phyloP scores from a whole-genome alignment of 2,113 vertebrate species.

The Calcarius ornatus region DNA sequence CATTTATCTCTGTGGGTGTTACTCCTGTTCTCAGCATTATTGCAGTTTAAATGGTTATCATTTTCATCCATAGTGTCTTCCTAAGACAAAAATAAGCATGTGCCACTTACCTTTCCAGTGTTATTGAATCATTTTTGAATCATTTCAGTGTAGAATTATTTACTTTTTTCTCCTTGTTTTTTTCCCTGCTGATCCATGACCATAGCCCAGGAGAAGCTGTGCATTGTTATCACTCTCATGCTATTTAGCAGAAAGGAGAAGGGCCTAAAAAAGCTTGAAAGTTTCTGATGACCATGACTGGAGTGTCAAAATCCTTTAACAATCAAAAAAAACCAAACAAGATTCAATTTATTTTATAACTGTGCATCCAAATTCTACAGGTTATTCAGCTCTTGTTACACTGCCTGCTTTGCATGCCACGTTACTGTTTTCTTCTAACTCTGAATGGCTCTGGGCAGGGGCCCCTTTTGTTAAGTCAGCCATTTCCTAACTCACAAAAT shows the following conservation, averaged over 20 bases:
- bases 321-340: not conserved
- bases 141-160: not conserved
- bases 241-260: not conserved
- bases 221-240: not conserved
- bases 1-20: not conserved
- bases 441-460: not conserved
- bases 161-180: rapidly evolving
- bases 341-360: not conserved
- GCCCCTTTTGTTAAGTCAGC: not conserved
- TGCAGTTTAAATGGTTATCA: not conserved
- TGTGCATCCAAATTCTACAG: not conserved
- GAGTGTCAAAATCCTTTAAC: not conserved
- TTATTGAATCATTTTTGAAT: not conserved
- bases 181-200: not conserved
- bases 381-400: not conserved
- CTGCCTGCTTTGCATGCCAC: not conserved
- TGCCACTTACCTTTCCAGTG: not conserved
- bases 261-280: not conserved
- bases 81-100: not conserved
- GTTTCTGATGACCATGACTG: not conserved
- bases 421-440: not conserved
- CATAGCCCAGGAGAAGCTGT: not conserved
- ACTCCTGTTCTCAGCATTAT: not conserved
- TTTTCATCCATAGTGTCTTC: not conserved
- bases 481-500: not conserved